Conservation (phyloP, 2,113 vertebrate genomes). For the Morphnarchus princeps region DNA sequence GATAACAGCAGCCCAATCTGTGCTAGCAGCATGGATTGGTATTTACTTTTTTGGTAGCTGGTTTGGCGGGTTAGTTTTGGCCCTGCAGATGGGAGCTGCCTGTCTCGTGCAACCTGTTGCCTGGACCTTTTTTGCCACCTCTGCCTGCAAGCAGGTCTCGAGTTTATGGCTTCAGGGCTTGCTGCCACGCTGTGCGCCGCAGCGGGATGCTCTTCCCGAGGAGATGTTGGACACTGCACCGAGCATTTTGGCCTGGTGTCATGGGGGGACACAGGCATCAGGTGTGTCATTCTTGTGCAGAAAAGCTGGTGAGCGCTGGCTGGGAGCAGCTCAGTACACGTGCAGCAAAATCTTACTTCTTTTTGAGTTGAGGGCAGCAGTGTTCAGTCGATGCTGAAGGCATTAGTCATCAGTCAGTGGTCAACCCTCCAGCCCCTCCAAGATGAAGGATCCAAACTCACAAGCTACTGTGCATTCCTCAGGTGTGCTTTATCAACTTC, state of each 20-base stretch:
- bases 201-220: background rate
- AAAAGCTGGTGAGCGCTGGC: background rate
- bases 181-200: rapidly evolving
- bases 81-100: background rate
- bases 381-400: background rate
- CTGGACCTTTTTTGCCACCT: background rate
- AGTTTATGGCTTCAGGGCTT: background rate
- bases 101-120: background rate
- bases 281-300: background rate
- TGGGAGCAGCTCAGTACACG: background rate
- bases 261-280: rapidly evolving
- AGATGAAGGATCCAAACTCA: background rate
- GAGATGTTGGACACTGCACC: rapidly evolving
- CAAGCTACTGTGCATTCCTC: background rate
- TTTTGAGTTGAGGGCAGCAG: background rate
- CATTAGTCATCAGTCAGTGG: background rate
- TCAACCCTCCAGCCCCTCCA: background rate
- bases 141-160: background rate
- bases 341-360: background rate
- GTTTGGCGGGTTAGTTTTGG: background rate
- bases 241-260: rapidly evolving
- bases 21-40: background rate
- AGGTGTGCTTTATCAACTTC: background rate
- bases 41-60: background rate
- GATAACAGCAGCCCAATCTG: background rate